These are phyloP conservation scores for Erebia aethiops DNA, from an alignment of 2,888 invertebrate species.

Conservation along the genomic window DNA sequence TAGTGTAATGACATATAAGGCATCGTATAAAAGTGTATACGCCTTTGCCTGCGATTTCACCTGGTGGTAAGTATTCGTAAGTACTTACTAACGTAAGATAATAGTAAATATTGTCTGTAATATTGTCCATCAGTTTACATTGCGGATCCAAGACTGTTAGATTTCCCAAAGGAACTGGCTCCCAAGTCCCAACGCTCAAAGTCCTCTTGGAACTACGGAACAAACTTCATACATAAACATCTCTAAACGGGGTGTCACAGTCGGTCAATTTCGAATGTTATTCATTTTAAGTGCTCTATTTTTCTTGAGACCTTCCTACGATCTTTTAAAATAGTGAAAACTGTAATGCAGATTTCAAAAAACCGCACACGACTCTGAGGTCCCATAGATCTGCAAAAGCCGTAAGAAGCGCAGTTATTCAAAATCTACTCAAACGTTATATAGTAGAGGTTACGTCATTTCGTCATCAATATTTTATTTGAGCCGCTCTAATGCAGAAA, in stretches of 20 bases:
- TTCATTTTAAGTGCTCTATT: slow-evolving; percentile 17
- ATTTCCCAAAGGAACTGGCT: slow-evolving; percentile 36
- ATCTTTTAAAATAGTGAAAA: slow-evolving; percentile 1
- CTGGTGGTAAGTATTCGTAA: too few relatives aligned
- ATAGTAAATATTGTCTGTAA: slow-evolving; percentile 5
- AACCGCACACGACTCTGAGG: too few relatives aligned
- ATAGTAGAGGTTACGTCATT: too few relatives aligned
- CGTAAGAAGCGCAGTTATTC: too few relatives aligned
- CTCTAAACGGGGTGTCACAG: slow-evolving; percentile 27
- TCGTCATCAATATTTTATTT: too few relatives aligned
- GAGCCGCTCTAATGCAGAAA: too few relatives aligned
- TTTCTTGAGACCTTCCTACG: slow-evolving; percentile 3
- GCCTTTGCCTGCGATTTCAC: too few relatives aligned
- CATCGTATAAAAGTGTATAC: too few relatives aligned
- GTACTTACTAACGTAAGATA: too few relatives aligned
- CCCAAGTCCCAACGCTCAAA: slow-evolving; percentile 30
- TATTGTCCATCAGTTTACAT: slow-evolving; percentile 34
- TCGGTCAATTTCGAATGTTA: slow-evolving; percentile 19
- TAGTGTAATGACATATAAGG: too few relatives aligned
- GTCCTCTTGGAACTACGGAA: slow-evolving; percentile 29
- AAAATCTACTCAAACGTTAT: too few relatives aligned
- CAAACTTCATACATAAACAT: slow-evolving; percentile 39
- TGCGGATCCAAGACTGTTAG: slow-evolving; percentile 33
- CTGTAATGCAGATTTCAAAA: background rate
- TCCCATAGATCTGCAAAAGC: too few relatives aligned